These are phyloP conservation scores for Nesogale talazaci DNA, from an alignment of 2,113 vertebrate genomes.

Conservation along the genomic window DNA sequence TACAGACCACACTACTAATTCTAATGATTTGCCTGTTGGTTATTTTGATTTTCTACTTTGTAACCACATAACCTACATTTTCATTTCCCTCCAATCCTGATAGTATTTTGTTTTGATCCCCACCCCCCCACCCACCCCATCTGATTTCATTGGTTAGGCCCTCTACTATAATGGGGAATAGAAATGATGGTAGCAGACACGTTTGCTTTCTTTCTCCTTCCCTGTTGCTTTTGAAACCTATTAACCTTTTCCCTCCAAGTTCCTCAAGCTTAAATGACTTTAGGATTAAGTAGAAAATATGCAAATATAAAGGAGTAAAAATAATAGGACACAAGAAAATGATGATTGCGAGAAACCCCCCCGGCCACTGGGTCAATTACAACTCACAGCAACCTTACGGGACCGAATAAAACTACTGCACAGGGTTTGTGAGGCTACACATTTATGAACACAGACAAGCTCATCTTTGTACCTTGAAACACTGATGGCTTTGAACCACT, in stretches of 20 bases:
- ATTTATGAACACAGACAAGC: too few relatives aligned
- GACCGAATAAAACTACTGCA: too few relatives aligned
- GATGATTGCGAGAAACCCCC: background rate
- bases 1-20: background rate
- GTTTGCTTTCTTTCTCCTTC: background rate
- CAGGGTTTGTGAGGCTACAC: too few relatives aligned
- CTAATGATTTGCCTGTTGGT: slow-evolving; percentile 8
- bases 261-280: background rate
- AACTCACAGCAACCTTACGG: too few relatives aligned
- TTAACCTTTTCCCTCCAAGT: background rate
- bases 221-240: background rate
- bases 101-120: background rate
- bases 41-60: background rate
- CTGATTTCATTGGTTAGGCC: background rate
- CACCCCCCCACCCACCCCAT: background rate
- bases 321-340: background rate
- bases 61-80: background rate
- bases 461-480: too few relatives aligned
- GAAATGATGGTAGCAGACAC: background rate
- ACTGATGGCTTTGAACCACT: too few relatives aligned
- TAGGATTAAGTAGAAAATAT: background rate
- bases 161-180: background rate
- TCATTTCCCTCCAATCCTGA: background rate
- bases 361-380: too few relatives aligned
- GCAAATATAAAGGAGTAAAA: background rate